Base-by-base conservation (phyloP, 2,888 invertebrate species). In the Falcaria lacertinaria region DNA sequence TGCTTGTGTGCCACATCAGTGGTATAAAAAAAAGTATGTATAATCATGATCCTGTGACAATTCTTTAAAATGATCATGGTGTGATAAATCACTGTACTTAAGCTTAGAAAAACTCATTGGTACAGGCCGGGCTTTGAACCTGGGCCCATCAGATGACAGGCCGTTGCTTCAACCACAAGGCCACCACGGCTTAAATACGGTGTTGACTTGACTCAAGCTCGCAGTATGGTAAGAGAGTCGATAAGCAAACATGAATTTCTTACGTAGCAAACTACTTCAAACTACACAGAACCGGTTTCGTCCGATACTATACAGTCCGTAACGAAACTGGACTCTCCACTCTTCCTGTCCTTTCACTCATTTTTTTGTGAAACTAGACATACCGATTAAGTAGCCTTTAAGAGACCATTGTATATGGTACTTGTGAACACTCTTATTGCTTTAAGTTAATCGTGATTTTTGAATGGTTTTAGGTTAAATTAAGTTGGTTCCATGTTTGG, bases 261-360 rank as follows among this genome's bases (percentile, higher is more conserved):
- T 28, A 28, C 35, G 19, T 19, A 17, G 13, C 15, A 22, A 25
- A 22, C 37, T 5, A 50, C 53, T 49, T 45, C 41, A 45, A 48
- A 32, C 43, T 43, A 38, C 41, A 34, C 42, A 28, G 43, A 59
- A 60, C 73, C 59, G 57, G 64, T 62, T 57, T 35, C 8, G 58
- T 64, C 71, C 58, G 53, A 69, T 73, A 60, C 32, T n/a, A 44
- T 50, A 62, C 54, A 52, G 57, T 57, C 48, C 33, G 39, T 43
- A 43, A 60, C 50, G 56, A 44, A 63, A 63, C 67, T 57, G 57
- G 67, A 60, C 49, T 41, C 60, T 59, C 53, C 73, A 67, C 67
- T 73, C 71, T 75, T 77, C 74, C 78, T 72, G 74, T 71, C 74
- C 65, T 75, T 78, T 72, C 71, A 69, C 65, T 74, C 60, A 52